A percentile compares a stretch with the other conserved stretches of the same genome.
phyloP scores from a whole-genome alignment of 2,888 invertebrate genomes.

The Habroteleia sp. region DNA sequence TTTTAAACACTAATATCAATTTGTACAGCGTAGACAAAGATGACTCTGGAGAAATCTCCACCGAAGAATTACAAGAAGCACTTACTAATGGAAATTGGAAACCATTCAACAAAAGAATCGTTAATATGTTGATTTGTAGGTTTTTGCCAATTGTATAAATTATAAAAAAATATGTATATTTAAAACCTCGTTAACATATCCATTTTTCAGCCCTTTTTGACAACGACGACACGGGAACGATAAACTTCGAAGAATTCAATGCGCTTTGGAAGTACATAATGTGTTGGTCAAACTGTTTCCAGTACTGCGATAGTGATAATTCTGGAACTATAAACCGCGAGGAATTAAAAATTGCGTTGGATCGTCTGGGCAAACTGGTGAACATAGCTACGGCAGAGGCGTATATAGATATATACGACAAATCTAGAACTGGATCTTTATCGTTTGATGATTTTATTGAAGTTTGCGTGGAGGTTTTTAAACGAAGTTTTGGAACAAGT shows the following conservation, averaged over 20 bases:
- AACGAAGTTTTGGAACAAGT: constrained; percentile 8
- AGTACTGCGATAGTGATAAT: constrained; percentile 95
- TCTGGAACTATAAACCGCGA: constrained; percentile 95
- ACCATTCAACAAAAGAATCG: no score
- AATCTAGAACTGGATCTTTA: constrained; percentile 94
- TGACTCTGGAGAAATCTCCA: constrained; percentile 6
- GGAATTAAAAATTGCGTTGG: constrained; percentile 95
- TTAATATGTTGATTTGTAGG: no score
- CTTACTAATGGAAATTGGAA: not conserved
- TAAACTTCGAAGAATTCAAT: constrained; percentile 97
- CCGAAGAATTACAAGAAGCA: constrained; percentile 11
- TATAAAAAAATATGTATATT: no score
- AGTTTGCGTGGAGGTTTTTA: constrained; percentile 88
- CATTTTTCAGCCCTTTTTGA: not conserved
- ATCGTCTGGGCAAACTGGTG: constrained; percentile 93
- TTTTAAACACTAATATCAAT: no score
- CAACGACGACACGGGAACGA: constrained; percentile 84
- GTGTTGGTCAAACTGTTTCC: constrained; percentile 98
- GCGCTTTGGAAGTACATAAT: constrained; percentile 98
- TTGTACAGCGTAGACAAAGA: constrained; percentile 10
- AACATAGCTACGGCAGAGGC: constrained; percentile 91
- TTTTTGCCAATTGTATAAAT: no score
- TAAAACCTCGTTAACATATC: no score
- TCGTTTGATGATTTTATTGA: constrained; percentile 99
- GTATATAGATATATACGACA: constrained; percentile 95